These are phyloP conservation scores for Sarotherodon lohbergeri DNA, from an alignment of 2,113 vertebrate genomes.

Conservation along the genomic window DNA sequence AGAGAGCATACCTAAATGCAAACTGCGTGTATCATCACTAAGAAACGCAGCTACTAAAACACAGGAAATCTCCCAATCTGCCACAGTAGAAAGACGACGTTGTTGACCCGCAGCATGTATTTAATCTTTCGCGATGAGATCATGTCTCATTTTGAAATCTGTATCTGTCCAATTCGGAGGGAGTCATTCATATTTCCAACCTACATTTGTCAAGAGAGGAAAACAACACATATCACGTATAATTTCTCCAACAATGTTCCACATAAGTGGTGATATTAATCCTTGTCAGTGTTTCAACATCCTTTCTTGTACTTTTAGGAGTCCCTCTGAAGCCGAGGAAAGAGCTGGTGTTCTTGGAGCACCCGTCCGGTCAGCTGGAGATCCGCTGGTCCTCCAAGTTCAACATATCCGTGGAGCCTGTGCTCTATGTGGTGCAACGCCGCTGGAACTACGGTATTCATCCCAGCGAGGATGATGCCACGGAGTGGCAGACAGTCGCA, in stretches of 20 bases:
- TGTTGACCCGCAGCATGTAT: constrained; percentile 56
- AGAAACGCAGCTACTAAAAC: constrained; percentile 48
- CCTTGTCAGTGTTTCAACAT: neutral
- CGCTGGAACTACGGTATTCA: constrained; percentile 95
- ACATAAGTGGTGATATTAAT: neutral
- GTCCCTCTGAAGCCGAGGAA: constrained; percentile 93
- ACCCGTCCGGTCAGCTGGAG: constrained; percentile 81
- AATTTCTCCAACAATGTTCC: constrained; percentile 9
- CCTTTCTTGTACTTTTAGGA: constrained; percentile 68
- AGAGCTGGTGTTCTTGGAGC: constrained; percentile 85
- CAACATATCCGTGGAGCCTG: constrained; percentile 92
- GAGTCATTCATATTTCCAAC: constrained; percentile 35
- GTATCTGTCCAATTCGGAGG: constrained; percentile 26
- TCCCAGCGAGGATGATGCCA: constrained; percentile 90
- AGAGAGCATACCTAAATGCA: constrained; percentile 51
- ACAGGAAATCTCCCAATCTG: constrained; percentile 41
- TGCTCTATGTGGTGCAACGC: constrained; percentile 89
- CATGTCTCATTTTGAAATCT: constrained; percentile 58
- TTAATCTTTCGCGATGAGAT: constrained; percentile 50
- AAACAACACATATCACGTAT: neutral
- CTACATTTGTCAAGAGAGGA: neutral
- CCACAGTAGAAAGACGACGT: constrained; percentile 45
- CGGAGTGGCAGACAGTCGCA: constrained; percentile 84
- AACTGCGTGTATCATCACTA: constrained; percentile 50
- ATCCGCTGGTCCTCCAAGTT: constrained; percentile 95